phyloP scores from a whole-genome alignment of 2,797 vertebrate species.

The Picus viridis region DNA sequence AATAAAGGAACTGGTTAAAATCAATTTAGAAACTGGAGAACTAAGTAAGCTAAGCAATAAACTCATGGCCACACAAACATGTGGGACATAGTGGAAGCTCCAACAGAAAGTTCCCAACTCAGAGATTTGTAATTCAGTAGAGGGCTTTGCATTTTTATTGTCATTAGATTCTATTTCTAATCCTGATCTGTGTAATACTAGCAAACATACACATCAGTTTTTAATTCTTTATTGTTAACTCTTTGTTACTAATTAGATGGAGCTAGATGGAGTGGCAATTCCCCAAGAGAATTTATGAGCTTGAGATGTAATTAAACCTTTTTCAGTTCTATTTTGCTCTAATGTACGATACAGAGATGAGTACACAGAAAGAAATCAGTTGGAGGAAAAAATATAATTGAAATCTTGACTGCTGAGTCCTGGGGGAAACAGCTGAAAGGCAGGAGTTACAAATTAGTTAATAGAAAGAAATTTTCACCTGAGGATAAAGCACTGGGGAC shows the following conservation, averaged over 20 bases:
- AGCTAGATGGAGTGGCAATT: conserved; percentile 8
- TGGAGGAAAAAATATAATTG: neutral
- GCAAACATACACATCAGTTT: neutral
- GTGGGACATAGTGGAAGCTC: neutral
- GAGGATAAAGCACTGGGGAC: conserved; percentile 91
- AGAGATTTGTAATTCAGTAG: neutral
- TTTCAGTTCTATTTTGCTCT: conserved; percentile 19
- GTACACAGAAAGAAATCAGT: neutral
- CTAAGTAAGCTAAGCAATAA: neutral
- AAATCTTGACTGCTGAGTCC: neutral
- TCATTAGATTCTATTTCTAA: neutral
- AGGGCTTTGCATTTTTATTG: neutral
- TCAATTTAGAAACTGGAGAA: neutral
- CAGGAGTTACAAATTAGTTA: conserved; percentile 22
- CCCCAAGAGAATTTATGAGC: conserved; percentile 22
- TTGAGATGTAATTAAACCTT: conserved; percentile 48
- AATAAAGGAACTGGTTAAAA: neutral
- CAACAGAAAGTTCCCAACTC: neutral
- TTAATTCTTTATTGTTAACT: conserved; percentile 21
- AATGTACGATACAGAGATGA: conserved; percentile 4
- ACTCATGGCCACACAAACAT: neutral
- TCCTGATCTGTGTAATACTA: neutral
- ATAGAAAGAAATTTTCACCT: conserved; percentile 82
- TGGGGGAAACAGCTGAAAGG: neutral
- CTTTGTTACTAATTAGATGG: conserved; percentile 40